These are phyloP conservation scores for Homarus americanus DNA, from an alignment of 1,140 invertebrate genomes.

Conservation along the genomic window DNA sequence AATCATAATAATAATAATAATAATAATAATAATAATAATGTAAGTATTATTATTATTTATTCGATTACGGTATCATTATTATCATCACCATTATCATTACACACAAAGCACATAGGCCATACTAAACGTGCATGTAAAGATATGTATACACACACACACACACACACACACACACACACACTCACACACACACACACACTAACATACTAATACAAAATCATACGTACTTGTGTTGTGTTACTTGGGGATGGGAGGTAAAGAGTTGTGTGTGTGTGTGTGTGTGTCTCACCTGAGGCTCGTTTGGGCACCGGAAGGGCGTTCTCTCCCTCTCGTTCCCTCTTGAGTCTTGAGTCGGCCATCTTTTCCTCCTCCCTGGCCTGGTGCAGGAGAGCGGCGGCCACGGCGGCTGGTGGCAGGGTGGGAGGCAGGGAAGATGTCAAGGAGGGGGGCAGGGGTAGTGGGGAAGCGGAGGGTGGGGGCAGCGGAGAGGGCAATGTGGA, in stretches of 20 bases:
- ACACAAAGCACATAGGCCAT: too few relatives aligned
- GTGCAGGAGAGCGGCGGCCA: conserved; percentile 61
- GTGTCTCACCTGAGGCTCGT: conserved; percentile 66
- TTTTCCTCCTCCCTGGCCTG: conserved; percentile 60
- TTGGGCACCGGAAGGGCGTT: conserved; percentile 68
- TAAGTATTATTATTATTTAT: too few relatives aligned
- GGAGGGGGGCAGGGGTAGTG: conserved; percentile 46
- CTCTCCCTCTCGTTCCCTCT: conserved; percentile 72
- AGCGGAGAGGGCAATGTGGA: conserved; percentile 35
- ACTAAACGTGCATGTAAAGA: neutral
- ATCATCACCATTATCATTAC: too few relatives aligned
- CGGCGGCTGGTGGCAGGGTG: conserved; percentile 42
- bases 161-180: conserved; percentile 36
- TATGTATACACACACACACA: conserved; percentile 30
- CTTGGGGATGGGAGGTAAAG: neutral
- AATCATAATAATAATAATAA: too few relatives aligned
- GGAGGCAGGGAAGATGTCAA: conserved; percentile 33
- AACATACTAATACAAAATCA: too few relatives aligned
- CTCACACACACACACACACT: too few relatives aligned
- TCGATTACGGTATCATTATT: too few relatives aligned
- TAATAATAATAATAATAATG: too few relatives aligned
- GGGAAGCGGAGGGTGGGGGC: conserved; percentile 29
- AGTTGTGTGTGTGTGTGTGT: neutral
- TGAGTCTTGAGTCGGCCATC: conserved; percentile 61
- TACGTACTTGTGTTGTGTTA: neutral